Conservation (phyloP, 2,888 invertebrate species). For the Brachylomia viminalis region DNA sequence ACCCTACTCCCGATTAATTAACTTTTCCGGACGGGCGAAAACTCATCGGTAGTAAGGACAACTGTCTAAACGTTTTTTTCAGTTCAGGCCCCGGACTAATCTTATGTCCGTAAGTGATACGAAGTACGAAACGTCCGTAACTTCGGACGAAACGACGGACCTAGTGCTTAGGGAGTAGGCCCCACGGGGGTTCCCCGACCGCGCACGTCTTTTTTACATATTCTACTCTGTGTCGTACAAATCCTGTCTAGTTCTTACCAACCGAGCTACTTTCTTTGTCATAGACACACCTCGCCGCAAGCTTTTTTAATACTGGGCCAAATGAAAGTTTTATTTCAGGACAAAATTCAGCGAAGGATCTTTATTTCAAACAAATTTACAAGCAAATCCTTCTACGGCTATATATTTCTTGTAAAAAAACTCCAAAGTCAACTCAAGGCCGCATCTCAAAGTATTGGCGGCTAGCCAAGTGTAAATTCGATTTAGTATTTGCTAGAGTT, state of each 20-base stretch:
- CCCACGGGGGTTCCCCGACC: no score
- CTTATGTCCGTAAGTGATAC: no score
- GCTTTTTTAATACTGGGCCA: neutral
- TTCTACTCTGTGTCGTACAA: neutral
- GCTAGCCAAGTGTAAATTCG: slow-evolving; percentile 54
- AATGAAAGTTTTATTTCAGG: neutral
- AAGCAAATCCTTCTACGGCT: slow-evolving; percentile 9
- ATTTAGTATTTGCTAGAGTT: slow-evolving; percentile 56
- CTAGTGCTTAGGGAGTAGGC: no score
- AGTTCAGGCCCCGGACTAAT: no score
- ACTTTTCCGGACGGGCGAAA: no score
- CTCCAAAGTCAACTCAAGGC: slow-evolving; percentile 21
- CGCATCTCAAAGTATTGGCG: slow-evolving; percentile 47
- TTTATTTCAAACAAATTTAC: slow-evolving; percentile 13
- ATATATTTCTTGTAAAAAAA: slow-evolving; percentile 14
- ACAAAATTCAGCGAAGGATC: neutral
- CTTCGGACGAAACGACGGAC: no score
- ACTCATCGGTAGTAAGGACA: no score
- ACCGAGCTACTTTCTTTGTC: neutral
- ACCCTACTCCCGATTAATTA: no score
- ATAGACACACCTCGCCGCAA: neutral
- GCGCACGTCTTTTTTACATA: neutral
- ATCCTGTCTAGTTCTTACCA: neutral
- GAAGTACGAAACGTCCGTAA: no score
- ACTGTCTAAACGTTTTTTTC: no score